Percentiles rank a stretch among this genome's conserved stretches.
Conservation (phyloP, 2,113 vertebrate genomes). For the Vulpes ferrilata region DNA sequence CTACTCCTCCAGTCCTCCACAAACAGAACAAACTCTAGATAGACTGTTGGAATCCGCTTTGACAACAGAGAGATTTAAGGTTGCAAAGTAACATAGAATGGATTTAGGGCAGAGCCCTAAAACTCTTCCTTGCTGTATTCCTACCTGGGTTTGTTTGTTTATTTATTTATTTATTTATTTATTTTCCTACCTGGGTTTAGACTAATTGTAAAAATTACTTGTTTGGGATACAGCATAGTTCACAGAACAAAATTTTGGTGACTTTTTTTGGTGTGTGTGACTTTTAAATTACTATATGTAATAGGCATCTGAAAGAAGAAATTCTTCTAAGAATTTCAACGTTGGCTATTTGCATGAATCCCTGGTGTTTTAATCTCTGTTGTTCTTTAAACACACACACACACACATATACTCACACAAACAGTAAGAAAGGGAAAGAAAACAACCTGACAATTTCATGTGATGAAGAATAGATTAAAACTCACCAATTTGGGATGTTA, state of each 20-base stretch:
- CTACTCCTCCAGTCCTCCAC: accelerated
- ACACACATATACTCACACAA: neutral
- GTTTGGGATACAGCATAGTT: neutral
- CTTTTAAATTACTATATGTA: conserved; percentile 19
- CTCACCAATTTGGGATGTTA: neutral
- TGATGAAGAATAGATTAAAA: conserved; percentile 52
- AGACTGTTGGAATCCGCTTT: neutral
- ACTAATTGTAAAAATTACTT: neutral
- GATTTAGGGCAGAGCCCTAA: neutral
- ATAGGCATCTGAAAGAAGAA: neutral
- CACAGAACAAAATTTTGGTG: neutral
- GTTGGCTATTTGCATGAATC: conserved; percentile 8
- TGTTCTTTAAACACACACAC: neutral
- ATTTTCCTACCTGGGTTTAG: neutral
- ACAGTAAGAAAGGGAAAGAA: neutral
- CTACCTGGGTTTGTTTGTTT: neutral
- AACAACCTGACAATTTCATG: neutral
- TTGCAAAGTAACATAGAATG: neutral
- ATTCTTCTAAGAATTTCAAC: accelerated
- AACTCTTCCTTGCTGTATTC: neutral
- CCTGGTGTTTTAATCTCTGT: conserved; percentile 3
- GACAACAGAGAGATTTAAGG: neutral
- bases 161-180: too few species aligned
- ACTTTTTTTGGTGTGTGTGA: neutral
- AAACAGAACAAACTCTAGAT: neutral